These are phyloP conservation scores for Glaucidium brasilianum DNA, from an alignment of 2,113 vertebrate species.

Conservation along the genomic window DNA sequence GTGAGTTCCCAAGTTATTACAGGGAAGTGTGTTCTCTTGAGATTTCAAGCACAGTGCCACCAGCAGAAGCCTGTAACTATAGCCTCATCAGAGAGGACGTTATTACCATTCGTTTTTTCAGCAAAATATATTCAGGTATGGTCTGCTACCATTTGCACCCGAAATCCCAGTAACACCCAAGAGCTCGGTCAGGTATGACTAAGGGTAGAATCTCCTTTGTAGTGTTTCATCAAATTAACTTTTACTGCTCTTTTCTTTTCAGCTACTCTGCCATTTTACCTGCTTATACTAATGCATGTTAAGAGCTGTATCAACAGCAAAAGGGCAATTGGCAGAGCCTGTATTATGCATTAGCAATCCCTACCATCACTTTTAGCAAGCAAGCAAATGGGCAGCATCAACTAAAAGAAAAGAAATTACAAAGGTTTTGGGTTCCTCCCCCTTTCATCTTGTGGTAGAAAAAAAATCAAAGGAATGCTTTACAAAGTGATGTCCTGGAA, in stretches of 20 bases:
- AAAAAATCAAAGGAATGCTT: background rate
- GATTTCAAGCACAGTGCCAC: background rate
- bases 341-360: background rate
- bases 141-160: background rate
- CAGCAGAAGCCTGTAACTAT: background rate
- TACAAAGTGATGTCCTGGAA: background rate
- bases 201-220: background rate
- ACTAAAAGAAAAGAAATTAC: background rate
- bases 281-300: background rate
- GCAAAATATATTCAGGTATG: background rate
- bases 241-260: background rate
- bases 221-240: background rate
- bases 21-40: background rate
- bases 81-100: background rate
- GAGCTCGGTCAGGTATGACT: fast-evolving
- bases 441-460: background rate
- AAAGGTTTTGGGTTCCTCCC: background rate
- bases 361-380: background rate
- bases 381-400: background rate
- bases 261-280: background rate
- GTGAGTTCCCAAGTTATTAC: background rate
- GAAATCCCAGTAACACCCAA: background rate
- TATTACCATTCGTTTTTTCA: background rate
- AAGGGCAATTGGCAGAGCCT: background rate
- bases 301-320: background rate